Evolutionary conservation across 2,113 vertebrate species (phyloP).

Genomic region (Paradoxurus hermaphroditus): DNA sequence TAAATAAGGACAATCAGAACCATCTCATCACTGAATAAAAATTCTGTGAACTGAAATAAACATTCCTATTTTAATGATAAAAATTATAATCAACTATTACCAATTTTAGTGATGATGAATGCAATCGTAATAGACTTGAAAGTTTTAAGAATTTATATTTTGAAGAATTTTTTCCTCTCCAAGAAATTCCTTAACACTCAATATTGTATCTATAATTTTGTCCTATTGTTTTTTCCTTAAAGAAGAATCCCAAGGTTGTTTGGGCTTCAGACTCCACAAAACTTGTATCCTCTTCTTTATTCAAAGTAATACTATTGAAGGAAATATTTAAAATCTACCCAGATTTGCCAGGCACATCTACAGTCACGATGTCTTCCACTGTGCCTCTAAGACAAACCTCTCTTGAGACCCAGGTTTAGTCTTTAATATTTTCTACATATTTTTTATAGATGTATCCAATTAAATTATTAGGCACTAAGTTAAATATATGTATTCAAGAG

Average conservation of each 20-base stretch:
- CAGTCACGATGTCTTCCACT: background rate
- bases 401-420: background rate
- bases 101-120: background rate
- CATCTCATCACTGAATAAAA: background rate
- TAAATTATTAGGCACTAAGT: background rate
- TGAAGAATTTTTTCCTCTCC: background rate
- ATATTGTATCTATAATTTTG: background rate
- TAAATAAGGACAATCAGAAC: background rate
- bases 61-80: background rate
- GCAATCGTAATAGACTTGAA: background rate
- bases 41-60: background rate
- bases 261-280: background rate
- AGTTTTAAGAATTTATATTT: background rate
- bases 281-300: background rate
- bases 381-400: background rate
- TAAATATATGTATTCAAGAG: background rate
- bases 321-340: background rate
- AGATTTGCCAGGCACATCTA: background rate
- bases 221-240: background rate
- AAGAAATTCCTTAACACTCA: background rate
- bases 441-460: background rate
- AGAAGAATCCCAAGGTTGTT: background rate
- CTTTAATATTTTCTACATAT: background rate
- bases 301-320: background rate
- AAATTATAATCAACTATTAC: background rate